Evolutionary conservation across 2,113 vertebrate genomes (phyloP).

Genomic region (Urocitellus parryii): DNA sequence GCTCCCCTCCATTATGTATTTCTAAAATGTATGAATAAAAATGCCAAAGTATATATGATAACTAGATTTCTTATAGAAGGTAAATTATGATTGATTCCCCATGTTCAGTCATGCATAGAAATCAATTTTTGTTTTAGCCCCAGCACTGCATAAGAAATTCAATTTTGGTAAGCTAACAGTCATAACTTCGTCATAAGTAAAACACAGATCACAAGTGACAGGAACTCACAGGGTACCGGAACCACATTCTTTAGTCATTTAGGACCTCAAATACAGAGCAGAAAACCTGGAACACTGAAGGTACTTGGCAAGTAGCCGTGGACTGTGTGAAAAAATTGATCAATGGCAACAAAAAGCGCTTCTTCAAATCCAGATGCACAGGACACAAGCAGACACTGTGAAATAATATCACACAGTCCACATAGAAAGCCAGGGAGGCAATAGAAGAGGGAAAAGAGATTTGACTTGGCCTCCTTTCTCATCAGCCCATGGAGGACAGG

Average conservation of each 20-base stretch:
- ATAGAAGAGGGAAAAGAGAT: neutral
- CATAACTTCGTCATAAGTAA: neutral
- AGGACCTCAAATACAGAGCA: neutral
- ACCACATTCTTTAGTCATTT: neutral
- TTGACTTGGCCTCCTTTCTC: neutral
- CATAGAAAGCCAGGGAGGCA: neutral
- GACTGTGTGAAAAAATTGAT: neutral
- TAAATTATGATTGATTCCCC: neutral
- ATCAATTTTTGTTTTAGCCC: neutral
- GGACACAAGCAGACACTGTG: rapidly evolving
- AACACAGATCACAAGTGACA: neutral
- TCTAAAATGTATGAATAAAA: neutral
- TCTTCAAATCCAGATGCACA: neutral
- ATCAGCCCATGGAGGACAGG: neutral
- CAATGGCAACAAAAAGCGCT: neutral
- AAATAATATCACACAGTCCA: neutral
- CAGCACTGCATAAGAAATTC: neutral
- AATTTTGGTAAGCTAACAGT: neutral
- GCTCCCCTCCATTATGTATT: no score
- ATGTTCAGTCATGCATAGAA: neutral
- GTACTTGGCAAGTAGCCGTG: neutral
- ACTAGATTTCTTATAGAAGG: constrained; percentile 12
- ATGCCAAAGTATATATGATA: neutral
- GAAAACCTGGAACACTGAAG: rapidly evolving
- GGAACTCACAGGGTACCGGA: no score